phyloP scores from a whole-genome alignment of 2,888 invertebrate genomes.

The Lasioglossum leucozonium region DNA sequence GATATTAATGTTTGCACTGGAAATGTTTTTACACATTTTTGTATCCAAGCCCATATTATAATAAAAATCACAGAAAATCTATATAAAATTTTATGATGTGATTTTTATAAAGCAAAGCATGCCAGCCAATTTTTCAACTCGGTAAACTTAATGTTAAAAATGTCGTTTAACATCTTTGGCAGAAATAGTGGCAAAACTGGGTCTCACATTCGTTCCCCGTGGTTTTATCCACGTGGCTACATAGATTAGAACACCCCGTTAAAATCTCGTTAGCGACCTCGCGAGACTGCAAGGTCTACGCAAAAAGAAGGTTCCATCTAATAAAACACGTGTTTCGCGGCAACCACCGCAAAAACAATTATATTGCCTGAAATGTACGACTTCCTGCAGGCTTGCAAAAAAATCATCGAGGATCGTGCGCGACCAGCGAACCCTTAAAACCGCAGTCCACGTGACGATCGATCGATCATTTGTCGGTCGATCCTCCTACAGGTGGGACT shows the following conservation, averaged over 20 bases:
- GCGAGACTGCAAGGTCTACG: background rate
- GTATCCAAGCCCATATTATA: too few species aligned
- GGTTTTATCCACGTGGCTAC: background rate
- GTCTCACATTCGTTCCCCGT: background rate
- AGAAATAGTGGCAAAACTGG: too few species aligned
- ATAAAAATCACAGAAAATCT: too few species aligned
- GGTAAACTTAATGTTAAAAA: too few species aligned
- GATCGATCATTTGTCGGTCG: background rate
- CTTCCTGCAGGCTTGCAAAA: slow-evolving; percentile 13
- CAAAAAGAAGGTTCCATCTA: background rate
- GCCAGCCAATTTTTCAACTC: too few species aligned
- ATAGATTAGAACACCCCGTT: background rate
- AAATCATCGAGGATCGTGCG: background rate
- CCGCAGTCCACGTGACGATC: background rate
- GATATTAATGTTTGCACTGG: too few species aligned
- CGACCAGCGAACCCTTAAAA: background rate
- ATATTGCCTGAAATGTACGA: slow-evolving; percentile 4
- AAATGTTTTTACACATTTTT: too few species aligned
- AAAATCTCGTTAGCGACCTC: background rate
- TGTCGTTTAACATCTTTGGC: background rate
- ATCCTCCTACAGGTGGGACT: background rate
- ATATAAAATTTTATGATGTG: too few species aligned
- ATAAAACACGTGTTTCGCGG: background rate
- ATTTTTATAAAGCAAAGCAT: too few species aligned
- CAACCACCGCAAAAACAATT: background rate